Base-by-base conservation (phyloP, 2,888 invertebrate genomes). In the Ennomos fuscantarius region DNA sequence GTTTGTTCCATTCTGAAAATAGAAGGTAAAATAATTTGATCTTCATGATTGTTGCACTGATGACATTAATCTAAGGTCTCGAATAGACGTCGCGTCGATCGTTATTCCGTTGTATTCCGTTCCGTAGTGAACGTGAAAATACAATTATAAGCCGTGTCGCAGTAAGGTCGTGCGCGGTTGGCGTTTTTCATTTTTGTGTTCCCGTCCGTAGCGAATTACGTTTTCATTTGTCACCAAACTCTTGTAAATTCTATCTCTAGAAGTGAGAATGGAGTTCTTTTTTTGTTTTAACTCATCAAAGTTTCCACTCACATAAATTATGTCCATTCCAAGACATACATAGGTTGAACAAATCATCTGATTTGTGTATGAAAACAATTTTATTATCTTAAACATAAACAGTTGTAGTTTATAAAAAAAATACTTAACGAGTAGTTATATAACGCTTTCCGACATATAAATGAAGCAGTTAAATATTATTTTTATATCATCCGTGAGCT, bases 151-250 rank as follows among this genome's bases (percentile, higher is more conserved):
- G 65, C 68, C 55, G 56, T 69, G 65, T 62, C 70, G 50, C 63
- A 43, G 60, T 60, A 62, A 61, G 64, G 76, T 70, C 75, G 75
- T 76, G 83, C 77, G 87, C 79, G 86, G 85, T 81, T 66, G 82
- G 81, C 69, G 58, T 35, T 72, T 74, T 75, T 69, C 68, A 66
- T 76, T n/a, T 85, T 89, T 90, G 82, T 88, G 88, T 90, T 91
- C 90, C 91, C 91, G 91, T 91, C 91, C 91, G 79, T 90, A 89
- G 87, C 64, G 70, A 84, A 79, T 87, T 88, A 87, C 70, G 70
- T 78, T 76, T 72, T 76, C 69, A 76, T 77, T 69, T 76, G 60
- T 65, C 72, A 77, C 71, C 68, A 60, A 62, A 63, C 62, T 74
- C 52, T 52, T 83, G 76, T 85, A 80, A 84, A 80, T 70, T 76